These are phyloP conservation scores for Macaria liturata DNA, from an alignment of 2,888 invertebrate genomes.

Conservation along the genomic window DNA sequence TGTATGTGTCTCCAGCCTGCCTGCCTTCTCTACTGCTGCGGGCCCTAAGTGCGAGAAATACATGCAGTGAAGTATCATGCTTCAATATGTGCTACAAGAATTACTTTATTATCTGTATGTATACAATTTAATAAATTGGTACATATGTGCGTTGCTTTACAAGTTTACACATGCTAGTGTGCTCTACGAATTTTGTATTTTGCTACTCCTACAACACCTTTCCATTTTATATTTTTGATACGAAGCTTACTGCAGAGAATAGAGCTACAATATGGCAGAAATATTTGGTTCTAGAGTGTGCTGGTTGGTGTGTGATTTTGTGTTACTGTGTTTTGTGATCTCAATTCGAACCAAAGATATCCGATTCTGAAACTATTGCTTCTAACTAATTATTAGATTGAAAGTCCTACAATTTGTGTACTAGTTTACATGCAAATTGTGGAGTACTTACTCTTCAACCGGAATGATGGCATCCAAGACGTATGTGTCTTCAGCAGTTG, in stretches of 20 bases:
- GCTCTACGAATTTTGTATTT: conserved; percentile 36
- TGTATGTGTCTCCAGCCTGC: conserved; percentile 95
- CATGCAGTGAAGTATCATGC: conserved; percentile 69
- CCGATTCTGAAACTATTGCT: background rate
- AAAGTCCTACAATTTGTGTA: too few relatives aligned
- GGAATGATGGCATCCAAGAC: conserved; percentile 92
- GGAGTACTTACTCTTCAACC: conserved; percentile 90
- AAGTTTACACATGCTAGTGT: conserved; percentile 47
- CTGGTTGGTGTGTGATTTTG: background rate
- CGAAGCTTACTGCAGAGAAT: too few relatives aligned
- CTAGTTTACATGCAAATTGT: too few relatives aligned
- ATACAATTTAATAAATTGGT: too few relatives aligned
- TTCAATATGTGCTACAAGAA: too few relatives aligned
- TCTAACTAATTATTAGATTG: background rate
- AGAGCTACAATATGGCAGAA: too few relatives aligned
- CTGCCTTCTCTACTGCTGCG: conserved; percentile 89
- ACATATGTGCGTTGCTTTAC: conserved; percentile 31
- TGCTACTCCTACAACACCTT: conserved; percentile 52
- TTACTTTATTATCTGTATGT: too few relatives aligned
- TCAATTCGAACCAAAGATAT: background rate
- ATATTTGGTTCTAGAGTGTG: background rate
- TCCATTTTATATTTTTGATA: conserved; percentile 14
- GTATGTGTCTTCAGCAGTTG: conserved; percentile 90
- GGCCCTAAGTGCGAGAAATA: conserved; percentile 86
- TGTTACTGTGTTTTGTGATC: background rate